These are phyloP conservation scores for Beroe forskalii DNA, from an alignment of 37 sponge, comb jelly and placozoan genomes.

Conservation along the genomic window DNA sequence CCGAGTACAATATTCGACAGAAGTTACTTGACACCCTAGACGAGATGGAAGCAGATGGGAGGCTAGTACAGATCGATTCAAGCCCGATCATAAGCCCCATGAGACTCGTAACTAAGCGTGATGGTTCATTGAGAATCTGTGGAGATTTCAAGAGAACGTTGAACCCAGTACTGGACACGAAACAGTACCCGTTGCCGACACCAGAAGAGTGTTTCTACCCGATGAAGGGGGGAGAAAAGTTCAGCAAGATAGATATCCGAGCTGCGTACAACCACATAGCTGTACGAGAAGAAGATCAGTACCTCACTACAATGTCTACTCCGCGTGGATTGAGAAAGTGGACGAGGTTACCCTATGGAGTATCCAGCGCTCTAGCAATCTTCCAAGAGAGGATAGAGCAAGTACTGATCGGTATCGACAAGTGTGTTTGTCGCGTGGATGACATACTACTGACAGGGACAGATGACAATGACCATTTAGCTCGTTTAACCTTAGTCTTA, in stretches of 20 bases:
- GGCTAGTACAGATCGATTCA: conserved; percentile 39
- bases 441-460: conserved; percentile 13
- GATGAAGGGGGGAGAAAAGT: conserved; percentile 65
- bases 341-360: conserved; percentile 65
- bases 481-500: neutral
- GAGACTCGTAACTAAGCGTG: conserved; percentile 50
- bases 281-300: conserved; percentile 63
- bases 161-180: conserved; percentile 19
- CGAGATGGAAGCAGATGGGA: conserved; percentile 28
- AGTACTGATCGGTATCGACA: neutral
- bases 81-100: conserved; percentile 63
- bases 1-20: no score
- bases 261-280: conserved; percentile 68
- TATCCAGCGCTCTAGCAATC: neutral
- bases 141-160: conserved; percentile 63
- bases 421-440: conserved; percentile 4
- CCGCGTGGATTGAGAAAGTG: conserved; percentile 68
- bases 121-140: conserved; percentile 62
- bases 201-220: conserved; percentile 40
- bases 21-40: conserved; percentile 47
- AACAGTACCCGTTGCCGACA: conserved; percentile 64
- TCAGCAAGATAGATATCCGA: conserved; percentile 71
- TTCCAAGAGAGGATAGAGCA: conserved; percentile 5
- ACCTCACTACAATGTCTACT: conserved; percentile 66
- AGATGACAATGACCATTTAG: neutral